phyloP scores from a whole-genome alignment of 2,113 vertebrate genomes.

The Hippolais icterina region DNA sequence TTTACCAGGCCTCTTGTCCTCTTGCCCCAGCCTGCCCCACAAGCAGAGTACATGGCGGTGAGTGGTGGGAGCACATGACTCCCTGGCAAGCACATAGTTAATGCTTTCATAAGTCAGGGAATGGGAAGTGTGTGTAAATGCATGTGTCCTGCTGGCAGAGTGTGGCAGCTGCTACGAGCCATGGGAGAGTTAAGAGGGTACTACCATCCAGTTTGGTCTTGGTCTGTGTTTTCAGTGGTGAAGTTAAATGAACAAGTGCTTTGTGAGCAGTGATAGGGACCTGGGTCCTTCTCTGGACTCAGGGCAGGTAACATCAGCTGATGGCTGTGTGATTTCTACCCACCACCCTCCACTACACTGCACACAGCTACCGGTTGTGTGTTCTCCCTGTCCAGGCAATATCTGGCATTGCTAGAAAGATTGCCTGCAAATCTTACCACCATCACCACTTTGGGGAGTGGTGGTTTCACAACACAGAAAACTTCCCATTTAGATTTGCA shows the following conservation, averaged over 20 bases:
- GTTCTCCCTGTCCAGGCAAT: background rate
- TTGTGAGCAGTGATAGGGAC: background rate
- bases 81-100: background rate
- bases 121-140: background rate
- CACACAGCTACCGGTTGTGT: background rate
- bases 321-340: background rate
- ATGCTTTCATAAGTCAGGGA: background rate
- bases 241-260: background rate
- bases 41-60: background rate
- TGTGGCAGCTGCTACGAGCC: background rate
- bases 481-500: background rate
- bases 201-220: background rate
- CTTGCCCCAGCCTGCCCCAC: background rate
- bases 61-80: background rate
- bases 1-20: background rate
- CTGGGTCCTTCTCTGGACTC: background rate
- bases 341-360: background rate
- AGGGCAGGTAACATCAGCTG: background rate
- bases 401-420: background rate
- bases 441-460: background rate
- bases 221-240: background rate
- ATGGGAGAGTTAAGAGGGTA: background rate
- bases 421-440: background rate
- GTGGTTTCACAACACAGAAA: background rate
- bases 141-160: background rate